phyloP scores from a whole-genome alignment of 2,113 vertebrate genomes.

The Vulpes ferrilata region DNA sequence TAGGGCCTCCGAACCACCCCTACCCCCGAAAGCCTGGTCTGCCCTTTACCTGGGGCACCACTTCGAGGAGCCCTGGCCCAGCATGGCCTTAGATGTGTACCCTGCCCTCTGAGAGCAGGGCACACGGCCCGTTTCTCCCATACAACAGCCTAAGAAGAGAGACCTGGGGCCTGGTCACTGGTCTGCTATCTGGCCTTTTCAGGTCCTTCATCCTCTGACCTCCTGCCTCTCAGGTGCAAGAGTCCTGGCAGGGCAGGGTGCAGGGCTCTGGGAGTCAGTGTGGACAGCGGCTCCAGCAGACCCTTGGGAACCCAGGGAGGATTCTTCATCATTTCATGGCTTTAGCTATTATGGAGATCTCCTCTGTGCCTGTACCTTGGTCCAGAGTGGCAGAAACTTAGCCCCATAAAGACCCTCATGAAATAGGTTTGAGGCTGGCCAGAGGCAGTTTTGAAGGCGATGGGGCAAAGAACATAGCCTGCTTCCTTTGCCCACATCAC shows the following conservation, averaged over 20 bases:
- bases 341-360: constrained; percentile 77
- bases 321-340: constrained; percentile 81
- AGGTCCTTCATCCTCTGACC: not conserved
- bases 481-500: not conserved
- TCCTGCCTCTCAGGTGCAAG: not conserved
- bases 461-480: not conserved
- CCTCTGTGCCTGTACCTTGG: constrained; percentile 74
- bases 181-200: not conserved
- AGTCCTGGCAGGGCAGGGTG: not conserved
- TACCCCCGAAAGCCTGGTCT: not conserved
- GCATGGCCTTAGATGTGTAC: not conserved
- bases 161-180: not conserved
- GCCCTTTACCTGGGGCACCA: not conserved
- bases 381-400: constrained; percentile 79
- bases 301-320: not conserved
- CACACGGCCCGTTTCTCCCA: not conserved
- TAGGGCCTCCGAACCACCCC: not conserved
- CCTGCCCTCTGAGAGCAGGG: not conserved
- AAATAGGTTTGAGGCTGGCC: constrained; percentile 65
- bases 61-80: not conserved
- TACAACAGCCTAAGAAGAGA: not conserved
- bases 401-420: constrained; percentile 71
- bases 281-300: constrained; percentile 59
- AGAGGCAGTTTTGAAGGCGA: not conserved
- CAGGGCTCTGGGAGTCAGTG: constrained; percentile 52